Evolutionary conservation across 2,888 invertebrate species (phyloP).

Genomic region (Cosmopolites sordidus): DNA sequence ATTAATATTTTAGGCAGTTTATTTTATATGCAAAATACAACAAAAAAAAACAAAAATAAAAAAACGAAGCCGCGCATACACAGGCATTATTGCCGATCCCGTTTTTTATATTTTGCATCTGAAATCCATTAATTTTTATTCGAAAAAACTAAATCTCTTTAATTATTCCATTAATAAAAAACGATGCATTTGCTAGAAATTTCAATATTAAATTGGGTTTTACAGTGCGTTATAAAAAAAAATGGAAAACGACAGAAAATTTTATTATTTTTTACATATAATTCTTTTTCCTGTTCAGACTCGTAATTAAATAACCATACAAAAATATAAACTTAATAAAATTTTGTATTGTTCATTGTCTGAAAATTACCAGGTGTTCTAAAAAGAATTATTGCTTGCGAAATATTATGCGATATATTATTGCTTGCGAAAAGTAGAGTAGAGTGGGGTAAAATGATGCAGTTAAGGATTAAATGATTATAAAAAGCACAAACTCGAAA

Average conservation of each 20-base stretch:
- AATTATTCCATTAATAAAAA: slow-evolving; percentile 34
- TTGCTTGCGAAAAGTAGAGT: too few relatives aligned
- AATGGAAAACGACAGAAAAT: neutral
- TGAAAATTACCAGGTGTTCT: too few relatives aligned
- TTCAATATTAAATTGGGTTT: slow-evolving; percentile 28
- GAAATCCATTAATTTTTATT: slow-evolving; percentile 33
- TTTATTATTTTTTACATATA: too few relatives aligned
- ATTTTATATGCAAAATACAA: slow-evolving; percentile 26
- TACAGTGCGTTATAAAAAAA: slow-evolving; percentile 14
- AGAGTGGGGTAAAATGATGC: too few relatives aligned
- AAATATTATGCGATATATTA: too few relatives aligned
- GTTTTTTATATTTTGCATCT: slow-evolving; percentile 28
- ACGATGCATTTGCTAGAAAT: slow-evolving; percentile 29
- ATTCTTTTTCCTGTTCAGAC: too few relatives aligned
- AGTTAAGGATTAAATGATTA: too few relatives aligned
- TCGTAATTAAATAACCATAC: too few relatives aligned
- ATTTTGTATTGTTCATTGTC: too few relatives aligned
- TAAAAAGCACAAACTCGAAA: too few relatives aligned
- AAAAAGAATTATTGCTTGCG: too few relatives aligned
- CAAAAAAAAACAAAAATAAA: slow-evolving; percentile 15
- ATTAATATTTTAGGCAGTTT: slow-evolving; percentile 30
- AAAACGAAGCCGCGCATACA: slow-evolving; percentile 16
- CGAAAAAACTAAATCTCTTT: slow-evolving; percentile 30
- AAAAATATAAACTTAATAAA: too few relatives aligned
- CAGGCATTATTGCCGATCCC: slow-evolving; percentile 22